phyloP scores from a whole-genome alignment of 1,140 invertebrate species.

The Drosophila pectinifera region DNA sequence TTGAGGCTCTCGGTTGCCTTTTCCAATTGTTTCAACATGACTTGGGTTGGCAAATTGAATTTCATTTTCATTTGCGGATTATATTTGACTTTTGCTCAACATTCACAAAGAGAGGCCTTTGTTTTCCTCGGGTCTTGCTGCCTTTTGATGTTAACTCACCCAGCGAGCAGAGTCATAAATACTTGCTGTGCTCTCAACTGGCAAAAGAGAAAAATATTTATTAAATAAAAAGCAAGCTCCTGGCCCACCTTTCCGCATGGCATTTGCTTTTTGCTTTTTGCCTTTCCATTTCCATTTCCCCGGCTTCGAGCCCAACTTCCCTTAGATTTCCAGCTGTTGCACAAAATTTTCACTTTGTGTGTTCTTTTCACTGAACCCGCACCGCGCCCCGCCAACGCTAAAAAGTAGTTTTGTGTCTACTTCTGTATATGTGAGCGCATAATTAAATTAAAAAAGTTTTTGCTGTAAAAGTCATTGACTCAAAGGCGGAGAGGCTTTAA shows the following conservation, averaged over 20 bases:
- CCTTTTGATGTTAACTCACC: constrained; percentile 75
- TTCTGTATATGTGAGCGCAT: constrained; percentile 40
- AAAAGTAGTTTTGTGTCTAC: constrained; percentile 37
- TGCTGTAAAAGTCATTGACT: constrained; percentile 72
- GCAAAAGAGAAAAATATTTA: constrained; percentile 66
- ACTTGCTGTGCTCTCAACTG: constrained; percentile 81
- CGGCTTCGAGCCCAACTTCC: constrained; percentile 16
- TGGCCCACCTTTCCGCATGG: constrained; percentile 62
- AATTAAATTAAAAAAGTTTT: constrained; percentile 76
- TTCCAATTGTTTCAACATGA: constrained; percentile 68
- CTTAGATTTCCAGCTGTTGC: constrained; percentile 47
- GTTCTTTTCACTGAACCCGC: constrained; percentile 69
- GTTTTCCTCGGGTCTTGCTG: constrained; percentile 35
- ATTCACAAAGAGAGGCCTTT: constrained; percentile 50
- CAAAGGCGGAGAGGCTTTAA: constrained; percentile 11
- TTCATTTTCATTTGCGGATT: constrained; percentile 54
- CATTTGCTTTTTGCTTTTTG: constrained; percentile 33
- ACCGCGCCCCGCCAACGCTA: constrained; percentile 21
- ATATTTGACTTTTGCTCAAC: constrained; percentile 73
- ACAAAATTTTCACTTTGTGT: constrained; percentile 50
- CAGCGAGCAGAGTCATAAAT: constrained; percentile 71
- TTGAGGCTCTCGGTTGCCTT: constrained; percentile 21
- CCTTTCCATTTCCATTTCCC: constrained; percentile 33
- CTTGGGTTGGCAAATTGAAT: constrained; percentile 74
- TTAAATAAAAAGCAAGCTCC: constrained; percentile 72